A percentile compares a stretch with the other conserved stretches of the same genome.
Evolutionary conservation across 2,888 invertebrate genomes (phyloP).

Genomic region (Campaea margaritaria): DNA sequence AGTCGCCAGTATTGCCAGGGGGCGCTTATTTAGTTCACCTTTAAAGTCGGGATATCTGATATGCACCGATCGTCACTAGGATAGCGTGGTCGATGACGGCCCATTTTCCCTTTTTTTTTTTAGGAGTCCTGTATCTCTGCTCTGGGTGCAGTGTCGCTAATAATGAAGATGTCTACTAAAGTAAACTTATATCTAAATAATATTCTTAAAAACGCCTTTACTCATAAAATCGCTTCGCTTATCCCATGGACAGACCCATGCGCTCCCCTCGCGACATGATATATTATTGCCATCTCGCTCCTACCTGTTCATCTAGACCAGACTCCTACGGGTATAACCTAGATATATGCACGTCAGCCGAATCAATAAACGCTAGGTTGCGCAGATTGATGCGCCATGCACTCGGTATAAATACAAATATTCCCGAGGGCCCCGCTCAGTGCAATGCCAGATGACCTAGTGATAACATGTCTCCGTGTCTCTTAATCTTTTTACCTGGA

Average conservation of each 20-base stretch:
- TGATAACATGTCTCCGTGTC: constrained; percentile 29
- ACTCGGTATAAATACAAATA: constrained; percentile 23
- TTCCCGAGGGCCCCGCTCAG: constrained; percentile 14
- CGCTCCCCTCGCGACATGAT: constrained; percentile 7
- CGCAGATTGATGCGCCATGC: constrained; percentile 39
- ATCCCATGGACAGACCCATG: constrained; percentile 8
- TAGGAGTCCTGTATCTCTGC: too few relatives aligned
- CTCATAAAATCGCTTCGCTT: neutral
- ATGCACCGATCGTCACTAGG: too few relatives aligned
- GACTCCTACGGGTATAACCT: constrained; percentile 23
- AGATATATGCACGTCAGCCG: constrained; percentile 25
- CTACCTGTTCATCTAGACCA: constrained; percentile 32
- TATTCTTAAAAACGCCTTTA: too few relatives aligned
- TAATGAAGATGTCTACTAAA: too few relatives aligned
- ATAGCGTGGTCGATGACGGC: too few relatives aligned
- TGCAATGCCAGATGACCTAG: constrained; percentile 36
- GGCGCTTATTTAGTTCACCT: too few relatives aligned
- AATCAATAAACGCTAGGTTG: constrained; percentile 35
- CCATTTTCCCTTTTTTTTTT: too few relatives aligned
- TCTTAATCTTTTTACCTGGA: neutral
- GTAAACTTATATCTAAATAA: too few relatives aligned
- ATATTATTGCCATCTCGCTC: constrained; percentile 31
- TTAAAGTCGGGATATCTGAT: too few relatives aligned
- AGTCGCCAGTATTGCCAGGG: too few relatives aligned
- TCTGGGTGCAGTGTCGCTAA: too few relatives aligned